Conservation (phyloP, 2,113 vertebrate genomes). For the Atractosteus spatula region DNA sequence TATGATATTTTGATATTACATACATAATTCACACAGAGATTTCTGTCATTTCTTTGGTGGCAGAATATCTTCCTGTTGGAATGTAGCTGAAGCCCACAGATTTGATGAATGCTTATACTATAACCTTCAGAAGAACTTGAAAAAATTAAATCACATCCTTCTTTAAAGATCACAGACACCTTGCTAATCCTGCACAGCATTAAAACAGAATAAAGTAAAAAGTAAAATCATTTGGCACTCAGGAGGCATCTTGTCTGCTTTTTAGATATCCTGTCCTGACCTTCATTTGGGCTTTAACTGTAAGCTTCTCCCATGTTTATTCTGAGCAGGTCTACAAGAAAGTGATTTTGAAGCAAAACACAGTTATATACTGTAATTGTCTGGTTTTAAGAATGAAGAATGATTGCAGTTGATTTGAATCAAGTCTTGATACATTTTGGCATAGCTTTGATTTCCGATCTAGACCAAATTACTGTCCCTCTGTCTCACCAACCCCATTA, state of each 20-base stretch:
- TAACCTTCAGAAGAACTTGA: not conserved
- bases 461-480: not conserved
- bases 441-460: too few species aligned
- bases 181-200: not conserved
- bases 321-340: too few species aligned
- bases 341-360: too few species aligned
- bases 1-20: slow-evolving; percentile 1
- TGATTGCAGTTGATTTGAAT: too few species aligned
- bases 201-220: too few species aligned
- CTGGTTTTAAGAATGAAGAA: too few species aligned
- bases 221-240: too few species aligned
- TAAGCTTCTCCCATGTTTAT: too few species aligned
- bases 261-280: not conserved
- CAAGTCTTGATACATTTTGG: too few species aligned
- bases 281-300: not conserved
- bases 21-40: slow-evolving; percentile 6
- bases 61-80: not conserved
- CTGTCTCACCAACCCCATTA: not conserved
- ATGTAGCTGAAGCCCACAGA: not conserved
- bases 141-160: not conserved
- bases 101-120: not conserved
- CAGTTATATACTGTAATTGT: too few species aligned
- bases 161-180: not conserved
- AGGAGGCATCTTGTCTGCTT: too few species aligned
- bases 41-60: not conserved